These are phyloP conservation scores for Dreissena rostriformis DNA, from an alignment of 1,140 invertebrate genomes.

Conservation along the genomic window DNA sequence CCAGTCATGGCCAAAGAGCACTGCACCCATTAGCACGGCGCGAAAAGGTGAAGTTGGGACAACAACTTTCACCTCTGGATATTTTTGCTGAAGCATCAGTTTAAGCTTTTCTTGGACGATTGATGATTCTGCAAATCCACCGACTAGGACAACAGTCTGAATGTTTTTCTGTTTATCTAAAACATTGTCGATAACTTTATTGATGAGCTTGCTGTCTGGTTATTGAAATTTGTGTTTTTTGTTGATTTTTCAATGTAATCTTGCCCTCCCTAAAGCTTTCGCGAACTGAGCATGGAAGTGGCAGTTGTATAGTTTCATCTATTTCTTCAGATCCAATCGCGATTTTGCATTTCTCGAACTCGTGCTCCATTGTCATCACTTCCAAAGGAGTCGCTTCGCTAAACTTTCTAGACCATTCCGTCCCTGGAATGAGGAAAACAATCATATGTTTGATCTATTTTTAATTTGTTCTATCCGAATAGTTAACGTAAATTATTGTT, in stretches of 20 bases:
- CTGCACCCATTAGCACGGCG: constrained; percentile 41
- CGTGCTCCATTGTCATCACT: constrained; percentile 38
- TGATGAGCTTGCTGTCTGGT: neutral
- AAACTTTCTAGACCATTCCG: constrained; percentile 2
- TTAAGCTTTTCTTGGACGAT: constrained; percentile 20
- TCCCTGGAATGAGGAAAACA: no score
- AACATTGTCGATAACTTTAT: neutral
- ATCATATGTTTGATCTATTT: no score
- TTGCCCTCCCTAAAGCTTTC: no score
- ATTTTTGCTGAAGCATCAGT: constrained; percentile 7
- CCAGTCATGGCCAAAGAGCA: constrained; percentile 35
- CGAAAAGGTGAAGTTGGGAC: constrained; percentile 32
- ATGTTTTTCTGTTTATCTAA: constrained; percentile 4
- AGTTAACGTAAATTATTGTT: no score
- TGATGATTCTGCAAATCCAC: constrained; percentile 41
- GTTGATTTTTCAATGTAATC: no score
- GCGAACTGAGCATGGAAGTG: neutral
- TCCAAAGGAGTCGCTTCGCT: neutral
- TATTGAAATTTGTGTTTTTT: no score
- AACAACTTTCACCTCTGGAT: constrained; percentile 1
- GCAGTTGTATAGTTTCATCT: constrained; percentile 16
- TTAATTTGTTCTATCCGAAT: no score
- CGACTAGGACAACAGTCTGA: constrained; percentile 20
- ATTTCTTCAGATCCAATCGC: constrained; percentile 11
- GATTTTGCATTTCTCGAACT: constrained; percentile 38